Evolutionary conservation across 2,888 invertebrate species (phyloP).

Genomic region (Rhagium mordax): DNA sequence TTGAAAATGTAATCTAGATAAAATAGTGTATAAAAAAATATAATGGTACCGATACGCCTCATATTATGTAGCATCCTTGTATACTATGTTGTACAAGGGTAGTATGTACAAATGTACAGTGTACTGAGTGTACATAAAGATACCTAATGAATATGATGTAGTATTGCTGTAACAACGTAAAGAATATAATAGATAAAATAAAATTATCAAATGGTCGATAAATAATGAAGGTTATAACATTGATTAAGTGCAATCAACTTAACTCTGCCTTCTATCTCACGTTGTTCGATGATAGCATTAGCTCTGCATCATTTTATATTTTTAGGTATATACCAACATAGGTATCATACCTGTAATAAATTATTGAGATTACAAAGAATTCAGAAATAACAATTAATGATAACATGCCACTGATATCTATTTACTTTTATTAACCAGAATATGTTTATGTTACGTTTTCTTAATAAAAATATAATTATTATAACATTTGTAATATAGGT

Average conservation of each 20-base stretch:
- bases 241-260: constrained; percentile 9
- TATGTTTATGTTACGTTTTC: no score
- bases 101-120: not conserved
- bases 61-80: no score
- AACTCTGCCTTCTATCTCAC: not conserved
- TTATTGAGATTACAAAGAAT: constrained; percentile 6
- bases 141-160: not conserved
- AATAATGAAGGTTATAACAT: not conserved
- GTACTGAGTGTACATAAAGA: not conserved
- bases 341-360: not conserved
- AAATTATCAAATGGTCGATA: not conserved
- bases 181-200: constrained; percentile 1
- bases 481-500: no score
- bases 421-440: not conserved
- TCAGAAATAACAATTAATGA: not conserved
- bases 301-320: constrained; percentile 14
- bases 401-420: not conserved
- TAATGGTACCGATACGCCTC: no score
- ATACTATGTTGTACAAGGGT: no score
- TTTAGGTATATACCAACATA: not conserved
- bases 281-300: not conserved
- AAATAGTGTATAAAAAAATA: no score
- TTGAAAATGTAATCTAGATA: no score
- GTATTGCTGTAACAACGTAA: not conserved
- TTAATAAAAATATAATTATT: no score